These are phyloP conservation scores for Euphysa ruthae DNA, from an alignment of 30 jellyfish, hydroid and myxozoan species.

Conservation along the genomic window DNA sequence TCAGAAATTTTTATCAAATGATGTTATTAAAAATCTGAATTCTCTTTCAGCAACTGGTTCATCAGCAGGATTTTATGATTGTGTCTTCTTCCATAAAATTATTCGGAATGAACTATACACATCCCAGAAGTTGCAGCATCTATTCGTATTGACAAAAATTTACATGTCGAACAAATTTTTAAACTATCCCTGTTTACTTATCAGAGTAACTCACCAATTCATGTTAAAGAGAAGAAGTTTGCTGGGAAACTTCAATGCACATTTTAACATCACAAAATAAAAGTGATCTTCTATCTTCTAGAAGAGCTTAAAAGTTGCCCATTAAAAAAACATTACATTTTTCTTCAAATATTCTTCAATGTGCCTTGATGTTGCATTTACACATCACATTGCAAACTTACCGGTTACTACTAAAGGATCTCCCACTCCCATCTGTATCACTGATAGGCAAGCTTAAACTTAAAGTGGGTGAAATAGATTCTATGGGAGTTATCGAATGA, in stretches of 20 bases:
- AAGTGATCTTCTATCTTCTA: not conserved
- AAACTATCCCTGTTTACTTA: not conserved
- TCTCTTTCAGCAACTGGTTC: not conserved
- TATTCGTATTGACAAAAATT: not conserved
- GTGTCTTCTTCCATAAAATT: not conserved
- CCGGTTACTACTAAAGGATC: not conserved
- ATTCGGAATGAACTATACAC: not conserved
- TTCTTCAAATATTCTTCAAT: not conserved
- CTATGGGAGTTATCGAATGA: slow-evolving; percentile 4
- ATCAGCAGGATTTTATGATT: not conserved
- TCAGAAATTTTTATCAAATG: not conserved
- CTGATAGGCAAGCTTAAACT: slow-evolving; percentile 13
- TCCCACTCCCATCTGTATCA: slow-evolving; percentile 5
- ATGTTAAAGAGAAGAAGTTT: not conserved
- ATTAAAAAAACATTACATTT: not conserved
- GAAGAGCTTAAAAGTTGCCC: not conserved
- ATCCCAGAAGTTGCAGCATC: not conserved
- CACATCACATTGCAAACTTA: slow-evolving; percentile 1
- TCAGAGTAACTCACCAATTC: not conserved
- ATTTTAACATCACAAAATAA: not conserved
- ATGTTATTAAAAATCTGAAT: not conserved
- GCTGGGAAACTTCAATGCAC: not conserved
- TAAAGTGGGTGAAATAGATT: not conserved
- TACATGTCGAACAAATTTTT: not conserved
- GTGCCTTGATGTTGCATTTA: not conserved